Base-by-base conservation (phyloP, 1,140 invertebrate species). In the Prorops nasuta region DNA sequence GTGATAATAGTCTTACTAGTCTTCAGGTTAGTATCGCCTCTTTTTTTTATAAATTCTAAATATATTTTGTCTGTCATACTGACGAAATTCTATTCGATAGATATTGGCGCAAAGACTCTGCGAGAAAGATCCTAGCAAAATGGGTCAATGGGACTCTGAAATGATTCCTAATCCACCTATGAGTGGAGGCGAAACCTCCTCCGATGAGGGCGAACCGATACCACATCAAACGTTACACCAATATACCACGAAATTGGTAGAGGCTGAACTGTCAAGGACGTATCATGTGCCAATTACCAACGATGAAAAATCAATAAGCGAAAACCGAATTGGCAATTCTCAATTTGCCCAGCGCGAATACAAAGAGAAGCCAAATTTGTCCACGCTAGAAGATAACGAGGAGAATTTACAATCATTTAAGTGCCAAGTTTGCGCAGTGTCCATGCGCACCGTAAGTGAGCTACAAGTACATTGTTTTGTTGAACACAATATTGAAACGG, bases 1-100 rank as follows among this genome's bases (percentile, higher is more conserved):
- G 93, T 80, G 89, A 93, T 66, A 93, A 92, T 80, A 94, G 92
- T 51, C 80, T 96, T 50, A 87, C 89, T 60, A 94, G 92, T 75
- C 80, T 90, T 56, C 86, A 87, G 81, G 86, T 87, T 67, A 55
- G 62, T 72, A 58, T 24, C 1, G n/a, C n/a, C n/a, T n/a, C n/a
- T n/a, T n/a, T n/a, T n/a, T n/a, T n/a, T 28, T 28, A 7, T 28
- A 28, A 1, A 0, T 38, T 4, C 24, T 12, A 28, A 19, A 32
- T 44, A 31, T 32, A 14, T 15, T 32, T 28, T 32, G 28, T 40
- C 2, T 28, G 16, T 35, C 2, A 20, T 19, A 12, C n/a, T 12
- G 34, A 12, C 34, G 34, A 8, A 35, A 35, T n/a, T 35, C 14
- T 4, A 12, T 35, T 37, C 50, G 84, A 12, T 78, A 91, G 83